Conservation (phyloP, 2,113 vertebrate species). For the Rhabdornis inornatus region DNA sequence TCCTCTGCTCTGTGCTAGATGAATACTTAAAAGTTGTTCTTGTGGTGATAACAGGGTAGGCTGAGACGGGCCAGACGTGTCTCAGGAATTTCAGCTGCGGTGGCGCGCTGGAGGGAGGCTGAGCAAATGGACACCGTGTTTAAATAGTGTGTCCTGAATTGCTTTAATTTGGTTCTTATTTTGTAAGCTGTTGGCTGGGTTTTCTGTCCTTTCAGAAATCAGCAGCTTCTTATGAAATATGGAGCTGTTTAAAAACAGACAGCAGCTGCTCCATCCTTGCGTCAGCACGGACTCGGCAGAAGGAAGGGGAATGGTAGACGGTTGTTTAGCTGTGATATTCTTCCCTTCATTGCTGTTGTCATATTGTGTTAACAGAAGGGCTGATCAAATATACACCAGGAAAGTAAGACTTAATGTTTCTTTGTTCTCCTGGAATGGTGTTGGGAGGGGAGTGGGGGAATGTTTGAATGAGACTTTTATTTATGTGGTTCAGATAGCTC, state of each 20-base stretch:
- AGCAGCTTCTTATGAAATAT: constrained; percentile 66
- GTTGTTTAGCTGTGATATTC: constrained; percentile 54
- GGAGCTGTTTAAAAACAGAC: constrained; percentile 65
- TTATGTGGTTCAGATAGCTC: constrained; percentile 31
- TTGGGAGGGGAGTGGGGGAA: constrained; percentile 4
- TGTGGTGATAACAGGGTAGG: neutral
- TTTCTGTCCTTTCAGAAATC: constrained; percentile 57
- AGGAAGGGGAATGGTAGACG: constrained; percentile 54
- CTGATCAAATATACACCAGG: constrained; percentile 59
- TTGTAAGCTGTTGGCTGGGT: constrained; percentile 51
- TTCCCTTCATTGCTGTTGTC: constrained; percentile 51
- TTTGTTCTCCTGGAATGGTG: constrained; percentile 55
- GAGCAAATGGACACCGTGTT: neutral
- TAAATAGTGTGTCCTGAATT: constrained; percentile 43
- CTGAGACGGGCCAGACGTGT: neutral
- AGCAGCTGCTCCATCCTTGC: constrained; percentile 59
- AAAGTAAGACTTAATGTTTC: constrained; percentile 67
- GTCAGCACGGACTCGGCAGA: constrained; percentile 34
- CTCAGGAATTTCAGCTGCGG: neutral
- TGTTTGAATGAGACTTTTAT: constrained; percentile 60
- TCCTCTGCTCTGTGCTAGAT: neutral
- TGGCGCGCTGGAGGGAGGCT: neutral
- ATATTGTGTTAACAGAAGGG: constrained; percentile 57
- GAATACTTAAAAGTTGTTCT: neutral
- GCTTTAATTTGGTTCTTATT: constrained; percentile 57